Evolutionary conservation across 2,113 vertebrate species (phyloP), one percentile per base, ranked within the genome.

Genomic region (Apus apus): DNA sequence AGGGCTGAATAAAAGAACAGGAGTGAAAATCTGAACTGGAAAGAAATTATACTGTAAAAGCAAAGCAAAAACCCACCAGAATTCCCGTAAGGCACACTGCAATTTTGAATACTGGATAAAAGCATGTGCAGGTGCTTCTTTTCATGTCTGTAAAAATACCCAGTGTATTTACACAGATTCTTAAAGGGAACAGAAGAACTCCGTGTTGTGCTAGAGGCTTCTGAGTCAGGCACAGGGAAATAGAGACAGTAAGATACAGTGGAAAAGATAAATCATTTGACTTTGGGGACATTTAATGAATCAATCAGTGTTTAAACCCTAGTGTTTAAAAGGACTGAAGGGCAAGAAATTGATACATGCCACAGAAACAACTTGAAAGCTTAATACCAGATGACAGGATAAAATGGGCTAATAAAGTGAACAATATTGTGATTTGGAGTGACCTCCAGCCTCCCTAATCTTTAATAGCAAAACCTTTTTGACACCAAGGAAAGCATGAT

Each of bases 401-500:
- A 71, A 96, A 78, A 71, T 13, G 32, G 64, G 75, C 57, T 94
- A 83, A 73, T 51, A 66, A 62, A 97, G 51, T 60, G 74, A 90
- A 50, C 84, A 74, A 26, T 29, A 36, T 6, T 78, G 67, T 84
- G 70, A 84, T 77, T 87, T 32, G 57, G 65, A 60, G 25, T 94
- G 84, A 94, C 90, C 88, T 95, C 45, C 56, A 87, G 58, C 66
- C 56, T 92, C 81, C 43, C 57, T 57, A 60, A 65, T 89, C 90
- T 95, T 89, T 26, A 68, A 62, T 1, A 96, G 67, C 72, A 85
- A 93, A 64, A 58, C 66, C 93, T 70, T 57, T 68, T 34, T 88
- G 95, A 51, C 94, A 66, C 87, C 85, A 14, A 86, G 91, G 84
- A 82, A 84, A 96, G 60, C n/a, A 13, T 83, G 93, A 96, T 95